A percentile compares a stretch with the other conserved stretches of the same genome.
Conservation (phyloP, 2,888 invertebrate genomes). For the Hemaris fuciformis region DNA sequence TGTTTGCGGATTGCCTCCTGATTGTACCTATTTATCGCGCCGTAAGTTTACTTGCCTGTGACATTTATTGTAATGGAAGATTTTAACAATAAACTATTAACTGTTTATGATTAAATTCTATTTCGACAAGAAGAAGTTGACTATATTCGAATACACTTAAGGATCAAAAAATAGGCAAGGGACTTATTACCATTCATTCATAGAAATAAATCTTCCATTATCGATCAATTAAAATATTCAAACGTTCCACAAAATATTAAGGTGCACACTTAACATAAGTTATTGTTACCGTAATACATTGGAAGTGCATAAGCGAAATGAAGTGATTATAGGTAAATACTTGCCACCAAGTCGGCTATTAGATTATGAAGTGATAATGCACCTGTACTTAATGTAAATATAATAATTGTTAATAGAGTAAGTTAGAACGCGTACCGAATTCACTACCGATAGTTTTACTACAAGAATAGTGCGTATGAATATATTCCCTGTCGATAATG, state of each 20-base stretch:
- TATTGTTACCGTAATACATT: constrained; percentile 10
- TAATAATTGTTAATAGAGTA: constrained; percentile 43
- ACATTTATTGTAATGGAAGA: constrained; percentile 7
- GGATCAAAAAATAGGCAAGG: neutral
- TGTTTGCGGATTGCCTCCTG: constrained; percentile 28
- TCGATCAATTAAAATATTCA: neutral
- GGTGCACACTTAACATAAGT: constrained; percentile 11
- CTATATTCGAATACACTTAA: neutral
- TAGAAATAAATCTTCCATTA: neutral
- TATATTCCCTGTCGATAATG: constrained; percentile 60
- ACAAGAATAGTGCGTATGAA: constrained; percentile 42
- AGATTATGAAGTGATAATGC: constrained; percentile 66
- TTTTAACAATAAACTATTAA: neutral
- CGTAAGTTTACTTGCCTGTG: constrained; percentile 6
- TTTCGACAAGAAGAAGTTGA: neutral
- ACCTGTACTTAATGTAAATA: constrained; percentile 74
- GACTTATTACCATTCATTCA: neutral
- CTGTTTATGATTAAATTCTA: neutral
- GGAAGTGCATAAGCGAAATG: constrained; percentile 13
- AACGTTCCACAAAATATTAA: neutral
- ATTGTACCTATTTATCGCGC: constrained; percentile 11
- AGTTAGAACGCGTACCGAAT: constrained; percentile 68
- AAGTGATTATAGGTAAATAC: constrained; percentile 22
- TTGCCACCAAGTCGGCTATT: constrained; percentile 60
- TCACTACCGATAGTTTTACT: constrained; percentile 70